Base-by-base conservation (phyloP, 2,113 vertebrate species). In the Colaptes auratus region DNA sequence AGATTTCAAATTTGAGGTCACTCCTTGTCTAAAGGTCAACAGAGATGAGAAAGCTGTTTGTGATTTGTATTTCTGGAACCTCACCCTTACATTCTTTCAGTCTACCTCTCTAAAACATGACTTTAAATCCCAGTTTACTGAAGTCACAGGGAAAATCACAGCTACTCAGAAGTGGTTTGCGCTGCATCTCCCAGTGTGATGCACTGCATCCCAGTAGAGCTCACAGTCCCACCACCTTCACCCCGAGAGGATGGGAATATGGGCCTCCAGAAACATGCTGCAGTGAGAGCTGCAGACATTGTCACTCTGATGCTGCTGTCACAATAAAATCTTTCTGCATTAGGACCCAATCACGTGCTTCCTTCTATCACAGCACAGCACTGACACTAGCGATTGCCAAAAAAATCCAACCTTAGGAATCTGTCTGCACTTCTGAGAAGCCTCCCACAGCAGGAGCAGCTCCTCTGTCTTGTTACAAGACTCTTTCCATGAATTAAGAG, bases 241-340 rank as follows among this genome's bases (percentile, higher is more conserved):
- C 7, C 15, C 52, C 36, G 18, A 28, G 11, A 64, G 55, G 64
- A 8, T 1, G 9, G 50, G 25, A 65, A 25, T 1, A 0, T 3
- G 27, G 11, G 33, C 73, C 33, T 72, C 31, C 88, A 84, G 56
- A 19, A 61, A 12, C 8, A 2, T 0, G 1, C 3, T 33, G 23
- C 0, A 0, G 12, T 0, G 3, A 75, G 31, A 3, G 33, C 88
- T 85, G 39, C 0, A 2, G 44, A 10, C 58, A 55, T 19, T 9
- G 9, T 15, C 72, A 17, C 31, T 16, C 71, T 42, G 14, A 36
- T n/a, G 33, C 46, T 50, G 23, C 1, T 50, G 30, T 14, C 67
- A 52, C 21, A 17, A 16, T 21, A 35, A 4, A 30, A 56, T n/a
- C 59, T 53, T 2, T 1, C 7, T 36, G 27, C 48, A 70, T 21